Evolutionary conservation across 2,888 invertebrate species (phyloP).

Genomic region (Pyrrhia umbra): DNA sequence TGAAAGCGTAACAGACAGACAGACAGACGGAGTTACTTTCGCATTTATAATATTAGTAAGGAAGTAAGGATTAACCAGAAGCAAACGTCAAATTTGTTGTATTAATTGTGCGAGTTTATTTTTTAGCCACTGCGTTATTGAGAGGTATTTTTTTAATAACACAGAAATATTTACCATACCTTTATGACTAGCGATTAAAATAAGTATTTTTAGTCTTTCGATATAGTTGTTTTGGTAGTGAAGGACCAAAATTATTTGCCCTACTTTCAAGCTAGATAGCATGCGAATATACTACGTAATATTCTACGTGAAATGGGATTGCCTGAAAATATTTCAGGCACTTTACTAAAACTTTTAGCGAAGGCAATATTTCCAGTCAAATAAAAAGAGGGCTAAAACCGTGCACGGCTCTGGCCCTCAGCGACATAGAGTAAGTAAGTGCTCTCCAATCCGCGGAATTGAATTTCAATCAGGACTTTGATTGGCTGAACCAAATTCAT

Average conservation of each 20-base stretch:
- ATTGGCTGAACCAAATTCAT: slow-evolving; percentile 62
- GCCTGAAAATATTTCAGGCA: slow-evolving; percentile 8
- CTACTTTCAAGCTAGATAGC: background rate
- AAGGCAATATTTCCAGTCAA: slow-evolving; percentile 4
- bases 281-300: background rate
- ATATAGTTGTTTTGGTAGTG: background rate
- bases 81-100: no score
- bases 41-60: no score
- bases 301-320: background rate
- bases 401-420: slow-evolving; percentile 34
- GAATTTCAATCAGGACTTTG: slow-evolving; percentile 62
- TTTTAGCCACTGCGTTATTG: no score
- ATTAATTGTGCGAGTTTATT: no score
- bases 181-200: no score
- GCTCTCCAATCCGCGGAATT: slow-evolving; percentile 64
- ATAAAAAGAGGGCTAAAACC: slow-evolving; percentile 22
- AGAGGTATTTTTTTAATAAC: no score
- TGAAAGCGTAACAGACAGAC: no score
- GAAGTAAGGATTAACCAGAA: no score
- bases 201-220: slow-evolving; percentile 2
- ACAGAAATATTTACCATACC: no score
- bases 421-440: slow-evolving; percentile 54
- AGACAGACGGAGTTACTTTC: no score
- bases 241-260: background rate
- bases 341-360: slow-evolving; percentile 10